Evolutionary conservation across 2,888 invertebrate genomes (phyloP).

Genomic region (Gortyna flavago): DNA sequence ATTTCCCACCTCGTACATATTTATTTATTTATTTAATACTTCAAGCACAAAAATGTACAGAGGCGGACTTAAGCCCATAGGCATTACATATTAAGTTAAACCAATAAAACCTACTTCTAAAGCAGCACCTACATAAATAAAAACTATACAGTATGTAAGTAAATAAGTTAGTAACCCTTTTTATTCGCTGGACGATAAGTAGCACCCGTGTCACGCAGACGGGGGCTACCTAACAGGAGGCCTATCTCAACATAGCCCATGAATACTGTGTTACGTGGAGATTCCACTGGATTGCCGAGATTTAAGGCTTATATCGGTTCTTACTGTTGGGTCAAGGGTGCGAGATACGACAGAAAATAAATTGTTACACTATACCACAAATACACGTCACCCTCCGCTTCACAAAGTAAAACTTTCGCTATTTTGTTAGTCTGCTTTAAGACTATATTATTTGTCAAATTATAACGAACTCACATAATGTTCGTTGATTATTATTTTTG

Average conservation of each 20-base stretch:
- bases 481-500: not conserved
- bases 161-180: slow-evolving; percentile 14
- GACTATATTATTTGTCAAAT: not conserved
- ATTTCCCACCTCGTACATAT: not conserved
- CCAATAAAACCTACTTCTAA: not conserved
- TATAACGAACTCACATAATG: not conserved
- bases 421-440: not conserved
- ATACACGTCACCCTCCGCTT: not conserved
- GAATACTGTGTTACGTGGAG: slow-evolving; percentile 43
- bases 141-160: slow-evolving; percentile 5
- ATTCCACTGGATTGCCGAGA: slow-evolving; percentile 9
- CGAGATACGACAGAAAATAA: not conserved
- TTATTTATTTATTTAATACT: too few species aligned
- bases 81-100: slow-evolving; percentile 1
- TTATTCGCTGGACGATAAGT: slow-evolving; percentile 5
- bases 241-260: slow-evolving; percentile 3
- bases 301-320: slow-evolving; percentile 15
- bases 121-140: slow-evolving; percentile 19
- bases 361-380: not conserved
- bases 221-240: not conserved
- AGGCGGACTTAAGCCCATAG: too few species aligned
- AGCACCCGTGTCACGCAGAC: slow-evolving; percentile 37
- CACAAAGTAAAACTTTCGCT: not conserved
- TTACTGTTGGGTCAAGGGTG: slow-evolving; percentile 5
- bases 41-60: too few species aligned